Percentiles rank a stretch among this genome's conserved stretches.
phyloP scores from a whole-genome alignment of 2,113 vertebrate species.

The Gymnobelideus leadbeateri region DNA sequence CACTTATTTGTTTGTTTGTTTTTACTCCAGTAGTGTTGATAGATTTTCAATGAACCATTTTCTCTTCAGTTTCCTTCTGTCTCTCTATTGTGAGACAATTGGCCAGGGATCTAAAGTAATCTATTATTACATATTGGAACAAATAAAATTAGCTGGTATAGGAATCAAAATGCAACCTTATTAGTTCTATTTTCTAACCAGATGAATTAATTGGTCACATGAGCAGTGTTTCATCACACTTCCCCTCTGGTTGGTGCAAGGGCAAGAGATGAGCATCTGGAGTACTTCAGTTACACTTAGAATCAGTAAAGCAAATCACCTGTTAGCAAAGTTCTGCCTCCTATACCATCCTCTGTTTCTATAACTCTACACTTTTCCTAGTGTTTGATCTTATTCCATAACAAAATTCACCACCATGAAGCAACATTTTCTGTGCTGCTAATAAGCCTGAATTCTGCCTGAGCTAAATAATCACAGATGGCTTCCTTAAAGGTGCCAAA shows the following conservation, averaged over 20 bases:
- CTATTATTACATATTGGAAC: not conserved
- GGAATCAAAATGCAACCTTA: not conserved
- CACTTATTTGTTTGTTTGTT: not conserved
- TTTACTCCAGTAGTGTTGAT: not conserved
- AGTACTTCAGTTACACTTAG: not conserved
- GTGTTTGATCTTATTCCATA: not conserved
- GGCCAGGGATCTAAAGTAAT: not conserved
- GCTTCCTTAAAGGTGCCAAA: not conserved
- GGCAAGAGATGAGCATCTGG: not conserved
- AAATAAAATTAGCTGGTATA: not conserved
- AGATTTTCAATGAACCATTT: not conserved
- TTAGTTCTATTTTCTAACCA: not conserved
- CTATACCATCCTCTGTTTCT: not conserved
- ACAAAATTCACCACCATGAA: slow-evolving; percentile 11
- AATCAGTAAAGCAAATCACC: not conserved
- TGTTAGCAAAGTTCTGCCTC: not conserved
- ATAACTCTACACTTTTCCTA: not conserved
- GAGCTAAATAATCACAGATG: not conserved
- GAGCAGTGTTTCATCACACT: not conserved
- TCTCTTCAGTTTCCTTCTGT: not conserved
- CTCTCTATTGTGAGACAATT: not conserved
- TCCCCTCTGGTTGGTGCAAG: not conserved
- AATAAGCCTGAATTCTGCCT: not conserved
- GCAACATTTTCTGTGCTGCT: not conserved
- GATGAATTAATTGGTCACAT: not conserved